A percentile compares a stretch with the other conserved stretches of the same genome.
phyloP scores from a whole-genome alignment of 2,113 vertebrate genomes.

The Xenus cinereus region DNA sequence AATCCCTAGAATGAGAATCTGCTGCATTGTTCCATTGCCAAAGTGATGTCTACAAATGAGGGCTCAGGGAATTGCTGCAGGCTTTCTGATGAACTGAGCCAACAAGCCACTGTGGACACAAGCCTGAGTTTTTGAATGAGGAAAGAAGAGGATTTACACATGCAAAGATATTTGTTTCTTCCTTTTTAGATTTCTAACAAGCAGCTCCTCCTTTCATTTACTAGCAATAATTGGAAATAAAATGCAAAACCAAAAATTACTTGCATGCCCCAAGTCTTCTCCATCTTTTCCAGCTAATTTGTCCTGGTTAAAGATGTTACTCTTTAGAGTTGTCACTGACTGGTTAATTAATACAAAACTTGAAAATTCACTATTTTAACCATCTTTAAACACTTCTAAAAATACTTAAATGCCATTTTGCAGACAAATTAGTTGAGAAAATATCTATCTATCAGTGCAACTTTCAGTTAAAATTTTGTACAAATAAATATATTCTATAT shows the following conservation, averaged over 20 bases:
- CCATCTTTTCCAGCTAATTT: background rate
- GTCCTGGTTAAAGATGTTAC: background rate
- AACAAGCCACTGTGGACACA: constrained; percentile 30
- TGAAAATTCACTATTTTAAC: background rate
- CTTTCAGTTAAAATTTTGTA: constrained; percentile 4
- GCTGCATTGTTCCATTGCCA: constrained; percentile 31
- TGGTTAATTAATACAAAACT: background rate
- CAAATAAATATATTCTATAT: constrained; percentile 31
- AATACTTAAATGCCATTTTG: background rate
- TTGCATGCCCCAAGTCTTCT: background rate
- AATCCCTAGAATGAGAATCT: constrained; percentile 23
- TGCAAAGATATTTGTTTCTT: constrained; percentile 23
- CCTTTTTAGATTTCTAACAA: background rate
- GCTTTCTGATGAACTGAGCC: constrained; percentile 19
- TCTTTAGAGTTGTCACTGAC: background rate
- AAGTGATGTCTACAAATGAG: constrained; percentile 6
- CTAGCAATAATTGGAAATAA: background rate
- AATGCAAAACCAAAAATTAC: background rate
- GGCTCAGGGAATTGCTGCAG: background rate
- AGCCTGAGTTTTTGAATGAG: constrained; percentile 29
- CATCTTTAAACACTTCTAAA: background rate
- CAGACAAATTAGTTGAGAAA: constrained; percentile 6
- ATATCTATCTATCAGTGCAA: background rate
- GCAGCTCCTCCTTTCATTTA: background rate
- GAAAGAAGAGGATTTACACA: constrained; percentile 10